A percentile compares a stretch with the other conserved stretches of the same genome.
These are phyloP conservation scores for Littorina saxatilis DNA, from an alignment of 1,140 invertebrate species.

Conservation along the genomic window DNA sequence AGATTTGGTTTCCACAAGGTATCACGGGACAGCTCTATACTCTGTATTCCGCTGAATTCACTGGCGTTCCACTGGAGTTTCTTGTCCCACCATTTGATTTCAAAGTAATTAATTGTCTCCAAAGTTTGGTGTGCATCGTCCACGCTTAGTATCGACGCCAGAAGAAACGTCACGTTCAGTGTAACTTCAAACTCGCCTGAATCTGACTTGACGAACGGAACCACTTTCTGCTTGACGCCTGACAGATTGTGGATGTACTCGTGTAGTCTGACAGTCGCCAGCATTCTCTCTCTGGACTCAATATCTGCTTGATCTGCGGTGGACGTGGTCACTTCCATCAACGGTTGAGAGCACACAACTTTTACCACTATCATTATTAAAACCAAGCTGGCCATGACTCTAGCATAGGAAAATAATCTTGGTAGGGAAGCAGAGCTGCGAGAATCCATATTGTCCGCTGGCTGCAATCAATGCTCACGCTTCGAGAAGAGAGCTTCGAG, in stretches of 20 bases:
- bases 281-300: too few species aligned
- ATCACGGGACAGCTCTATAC: slow-evolving; percentile 33
- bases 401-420: too few species aligned
- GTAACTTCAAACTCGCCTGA: not conserved
- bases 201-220: not conserved
- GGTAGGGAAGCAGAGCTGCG: too few species aligned
- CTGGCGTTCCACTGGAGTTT: slow-evolving; percentile 78
- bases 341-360: too few species aligned
- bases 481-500: too few species aligned
- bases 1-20: slow-evolving; percentile 51
- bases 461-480: too few species aligned
- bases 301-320: too few species aligned
- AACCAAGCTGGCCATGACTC: too few species aligned
- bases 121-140: slow-evolving; percentile 50
- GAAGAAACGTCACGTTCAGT: slow-evolving; percentile 2
- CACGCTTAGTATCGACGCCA: slow-evolving; percentile 41
- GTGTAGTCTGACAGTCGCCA: too few species aligned
- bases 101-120: slow-evolving; percentile 34
- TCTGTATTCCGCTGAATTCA: slow-evolving; percentile 76
- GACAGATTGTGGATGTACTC: not conserved
- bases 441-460: too few species aligned
- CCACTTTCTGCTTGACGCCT: not conserved
- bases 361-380: too few species aligned
- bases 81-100: slow-evolving; percentile 42
- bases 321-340: too few species aligned